phyloP scores from a whole-genome alignment of 2,888 invertebrate species.

The Spicauda simplicius region DNA sequence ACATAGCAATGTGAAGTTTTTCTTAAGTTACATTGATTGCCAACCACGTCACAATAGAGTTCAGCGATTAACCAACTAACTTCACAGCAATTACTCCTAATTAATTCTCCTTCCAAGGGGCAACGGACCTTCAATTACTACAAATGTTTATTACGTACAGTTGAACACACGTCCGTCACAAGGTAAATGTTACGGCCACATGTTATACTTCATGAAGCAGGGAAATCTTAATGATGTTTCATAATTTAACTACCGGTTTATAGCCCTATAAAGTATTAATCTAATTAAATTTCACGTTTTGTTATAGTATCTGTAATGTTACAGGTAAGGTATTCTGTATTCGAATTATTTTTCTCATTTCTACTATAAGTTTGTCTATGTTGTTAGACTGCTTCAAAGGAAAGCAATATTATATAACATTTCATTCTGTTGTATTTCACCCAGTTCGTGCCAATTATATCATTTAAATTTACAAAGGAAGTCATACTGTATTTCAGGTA shows the following conservation, averaged over 20 bases:
- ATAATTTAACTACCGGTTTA: conserved; percentile 13
- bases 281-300: background rate
- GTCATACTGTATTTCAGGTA: no score
- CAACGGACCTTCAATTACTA: conserved; percentile 31
- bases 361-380: no score
- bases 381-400: no score
- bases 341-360: no score
- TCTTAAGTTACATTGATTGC: background rate
- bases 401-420: no score
- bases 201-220: background rate
- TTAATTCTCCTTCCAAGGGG: conserved; percentile 30
- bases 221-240: conserved; percentile 11
- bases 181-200: conserved; percentile 14
- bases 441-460: no score
- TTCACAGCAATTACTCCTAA: conserved; percentile 33
- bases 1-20: no score
- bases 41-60: conserved; percentile 11
- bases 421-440: no score
- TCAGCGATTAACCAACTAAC: conserved; percentile 22
- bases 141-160: conserved; percentile 24
- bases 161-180: background rate
- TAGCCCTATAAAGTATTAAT: background rate
- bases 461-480: no score
- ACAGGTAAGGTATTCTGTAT: no score
- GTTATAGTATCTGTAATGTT: background rate